Evolutionary conservation across 2,888 invertebrate genomes (phyloP).

Genomic region (Panzeria rudis): DNA sequence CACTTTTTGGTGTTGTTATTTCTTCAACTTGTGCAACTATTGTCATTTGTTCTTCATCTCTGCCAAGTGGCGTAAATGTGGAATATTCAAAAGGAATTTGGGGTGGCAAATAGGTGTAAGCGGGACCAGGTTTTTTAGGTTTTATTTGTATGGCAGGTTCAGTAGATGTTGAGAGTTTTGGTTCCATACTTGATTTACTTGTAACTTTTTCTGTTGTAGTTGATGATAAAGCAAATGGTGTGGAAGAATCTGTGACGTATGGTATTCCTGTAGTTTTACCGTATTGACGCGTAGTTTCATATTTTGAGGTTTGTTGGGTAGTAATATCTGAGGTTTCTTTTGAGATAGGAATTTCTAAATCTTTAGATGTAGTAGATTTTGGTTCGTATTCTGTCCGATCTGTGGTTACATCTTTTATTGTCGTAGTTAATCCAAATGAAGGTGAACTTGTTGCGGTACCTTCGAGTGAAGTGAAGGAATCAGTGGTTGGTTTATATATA

Average conservation of each 20-base stretch:
- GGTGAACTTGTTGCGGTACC: not conserved
- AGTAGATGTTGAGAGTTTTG: slow-evolving; percentile 24
- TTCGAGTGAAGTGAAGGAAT: not conserved
- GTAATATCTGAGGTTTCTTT: not conserved
- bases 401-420: not conserved
- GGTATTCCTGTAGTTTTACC: slow-evolving; percentile 63
- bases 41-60: not conserved
- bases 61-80: slow-evolving; percentile 20
- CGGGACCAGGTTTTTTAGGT: slow-evolving; percentile 39
- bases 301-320: not conserved
- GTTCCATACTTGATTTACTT: not conserved
- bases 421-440: not conserved
- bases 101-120: slow-evolving; percentile 44
- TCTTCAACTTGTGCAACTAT: slow-evolving; percentile 5
- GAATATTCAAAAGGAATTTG: slow-evolving; percentile 54
- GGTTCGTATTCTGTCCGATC: not conserved
- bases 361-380: not conserved
- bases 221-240: slow-evolving; percentile 1
- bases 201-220: not conserved
- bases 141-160: not conserved
- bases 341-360: not conserved
- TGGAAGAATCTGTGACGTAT: slow-evolving; percentile 29
- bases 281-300: slow-evolving; percentile 31
- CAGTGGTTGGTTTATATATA: not conserved
- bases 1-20: not conserved